Evolutionary conservation across 2,113 vertebrate genomes (phyloP).

Genomic region (Ramphastos sulfuratus): DNA sequence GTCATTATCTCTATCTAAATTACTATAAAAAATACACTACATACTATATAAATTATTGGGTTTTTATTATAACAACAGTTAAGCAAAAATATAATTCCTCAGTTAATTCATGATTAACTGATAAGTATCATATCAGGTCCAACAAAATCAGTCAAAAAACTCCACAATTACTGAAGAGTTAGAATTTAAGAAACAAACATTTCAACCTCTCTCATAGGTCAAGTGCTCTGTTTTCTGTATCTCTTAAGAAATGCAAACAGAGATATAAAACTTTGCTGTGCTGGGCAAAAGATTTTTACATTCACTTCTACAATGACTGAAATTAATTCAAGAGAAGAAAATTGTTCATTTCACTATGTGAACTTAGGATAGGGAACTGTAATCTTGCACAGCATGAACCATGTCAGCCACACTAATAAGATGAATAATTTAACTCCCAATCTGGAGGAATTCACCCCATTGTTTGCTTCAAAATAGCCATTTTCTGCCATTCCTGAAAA

Average conservation of each 20-base stretch:
- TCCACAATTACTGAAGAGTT: not conserved
- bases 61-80: too few species aligned
- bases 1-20: not conserved
- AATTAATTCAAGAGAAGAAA: not conserved
- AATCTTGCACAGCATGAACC: conserved; percentile 66
- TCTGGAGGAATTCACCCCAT: conserved; percentile 47
- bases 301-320: too few species aligned
- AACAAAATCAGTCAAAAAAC: not conserved
- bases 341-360: conserved; percentile 47
- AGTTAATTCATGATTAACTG: not conserved
- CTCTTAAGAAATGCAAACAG: not conserved
- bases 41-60: too few species aligned
- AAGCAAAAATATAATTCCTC: not conserved
- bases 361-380: conserved; percentile 46
- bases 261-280: not conserved
- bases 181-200: not conserved
- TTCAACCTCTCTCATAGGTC: not conserved
- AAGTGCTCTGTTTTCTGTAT: not conserved
- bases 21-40: too few species aligned
- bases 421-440: conserved; percentile 71
- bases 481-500: conserved; percentile 52
- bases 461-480: conserved; percentile 67
- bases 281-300: not conserved
- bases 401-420: conserved; percentile 54
- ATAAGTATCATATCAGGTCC: fast-evolving